These are phyloP conservation scores for Loris lydekkerianus DNA, from an alignment of 2,797 vertebrate species.

Conservation along the genomic window DNA sequence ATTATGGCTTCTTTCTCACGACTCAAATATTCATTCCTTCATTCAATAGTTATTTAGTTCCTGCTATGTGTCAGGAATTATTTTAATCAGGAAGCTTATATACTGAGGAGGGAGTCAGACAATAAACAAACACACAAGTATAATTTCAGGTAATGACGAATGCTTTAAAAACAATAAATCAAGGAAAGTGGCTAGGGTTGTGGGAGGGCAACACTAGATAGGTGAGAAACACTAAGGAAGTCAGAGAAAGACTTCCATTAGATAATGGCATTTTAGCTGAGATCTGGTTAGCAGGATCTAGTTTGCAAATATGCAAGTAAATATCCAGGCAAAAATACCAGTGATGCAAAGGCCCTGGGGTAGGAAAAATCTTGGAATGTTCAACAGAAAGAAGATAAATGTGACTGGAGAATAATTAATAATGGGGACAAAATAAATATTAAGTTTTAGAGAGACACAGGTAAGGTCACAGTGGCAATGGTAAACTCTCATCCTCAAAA, in stretches of 20 bases:
- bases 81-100: constrained; percentile 30
- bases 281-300: constrained; percentile 3
- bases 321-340: constrained; percentile 51
- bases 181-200: not conserved
- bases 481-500: not conserved
- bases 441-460: not conserved
- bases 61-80: not conserved
- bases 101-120: not conserved
- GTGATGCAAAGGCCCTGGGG: not conserved
- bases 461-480: not conserved
- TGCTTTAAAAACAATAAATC: constrained; percentile 1
- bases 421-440: constrained; percentile 6
- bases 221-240: not conserved
- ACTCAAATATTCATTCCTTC: not conserved
- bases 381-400: constrained; percentile 41
- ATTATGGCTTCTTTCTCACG: not conserved
- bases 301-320: not conserved
- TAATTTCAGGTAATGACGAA: constrained; percentile 4
- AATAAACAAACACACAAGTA: not conserved
- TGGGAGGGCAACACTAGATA: not conserved
- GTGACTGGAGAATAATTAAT: constrained; percentile 11
- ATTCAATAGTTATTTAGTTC: constrained; percentile 16
- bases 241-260: not conserved
- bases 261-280: constrained; percentile 18
- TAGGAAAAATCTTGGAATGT: not conserved